Evolutionary conservation across 1,140 invertebrate species (phyloP), one percentile per base, ranked within the genome.

Genomic region (Ericerus pela): DNA sequence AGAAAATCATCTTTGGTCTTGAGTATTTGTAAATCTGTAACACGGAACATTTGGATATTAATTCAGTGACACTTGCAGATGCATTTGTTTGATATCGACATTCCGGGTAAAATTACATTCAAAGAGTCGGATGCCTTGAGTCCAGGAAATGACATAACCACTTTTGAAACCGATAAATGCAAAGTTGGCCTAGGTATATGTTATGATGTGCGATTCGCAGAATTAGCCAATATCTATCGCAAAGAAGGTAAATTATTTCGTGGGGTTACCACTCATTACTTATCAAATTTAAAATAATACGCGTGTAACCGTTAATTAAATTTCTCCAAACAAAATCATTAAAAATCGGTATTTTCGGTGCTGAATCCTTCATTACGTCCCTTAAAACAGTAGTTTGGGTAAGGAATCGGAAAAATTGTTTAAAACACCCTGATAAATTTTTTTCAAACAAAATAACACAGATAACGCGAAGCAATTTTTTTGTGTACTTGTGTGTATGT

Each of bases 61-160:
- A 10, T 33, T 10, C 31, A 33, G 31, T 24, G 3, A 18, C 6
- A 11, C 51, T 29, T 63, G 29, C 64, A 88, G 84, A 75, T 94
- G 64, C 94, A 97, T 73, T 75, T 97, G 27, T 96, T 96, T 70
- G 92, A 96, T 70, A 94, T 96, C 66, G 85, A 96, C 65, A 84
- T 96, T 53, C 88, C 89, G 51, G 86, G 82, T 22, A 88, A 88
- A 69, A 89, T 96, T 31, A 82, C 79, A n/a, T 95, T 96, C 64
- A 84, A 88, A 66, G 93, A 97, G 68, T 95, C 91, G 0, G 84
- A 92, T 60, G 80, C 81, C 1, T 67, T 96, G 1, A 77, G 74
- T 54, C 70, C 85, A 1, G 94, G 93, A 2, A 75, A 85, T 64
- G 67, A 76, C 1, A 72, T 94, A 16, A 83, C 80, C 0, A 83